Base-by-base conservation (phyloP, 2,797 vertebrate species). In the Poeciliopsis gracilis region DNA sequence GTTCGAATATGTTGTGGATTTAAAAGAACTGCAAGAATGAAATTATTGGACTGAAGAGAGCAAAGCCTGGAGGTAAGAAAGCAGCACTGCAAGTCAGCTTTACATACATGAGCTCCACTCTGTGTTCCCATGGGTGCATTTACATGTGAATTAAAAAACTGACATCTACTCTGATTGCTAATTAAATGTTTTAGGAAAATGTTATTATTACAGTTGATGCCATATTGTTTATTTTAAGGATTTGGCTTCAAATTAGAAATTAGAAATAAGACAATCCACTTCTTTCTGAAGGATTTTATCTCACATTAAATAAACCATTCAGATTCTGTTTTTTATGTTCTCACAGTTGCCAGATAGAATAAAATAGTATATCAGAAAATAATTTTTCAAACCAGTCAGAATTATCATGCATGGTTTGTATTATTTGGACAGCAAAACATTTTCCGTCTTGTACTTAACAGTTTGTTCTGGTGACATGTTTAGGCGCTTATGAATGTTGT, bases 1-100 rank as follows among this genome's bases (percentile, higher is more conserved):
- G 84, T 81, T 91, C 61, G 79, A 89, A 88, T 81, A 87, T 90
- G 86, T 55, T 83, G 80, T 85, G 90, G 86, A 92, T 83, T 88
- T 90, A 66, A 88, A 89, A 70, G 63, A 23, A 20, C 73, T 57
- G 81, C 88, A 84, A 88, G 81, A 85, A 88, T 82, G 80, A 85
- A 77, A 72, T 81, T 75, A 72, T 72, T 80, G 86, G 90, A 89
- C 76, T 88, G 43, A 80, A 85, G 57, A 76, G 71, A 70, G 81
- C 69, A 18, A 75, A 87, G 70, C 53, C 69, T 77, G 87, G 79
- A 92, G 91, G 92, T 91, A 92, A 73, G 91, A 80, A 53, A 73
- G 66, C 16, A 51, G 28, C n/a, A 33, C 10, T 77, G 36, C 4
- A 45, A 73, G 53, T 75, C 66, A 75, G 77, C 1, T 80, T 66